phyloP scores from a whole-genome alignment of 2,113 vertebrate species.

The Bubo scandiacus region DNA sequence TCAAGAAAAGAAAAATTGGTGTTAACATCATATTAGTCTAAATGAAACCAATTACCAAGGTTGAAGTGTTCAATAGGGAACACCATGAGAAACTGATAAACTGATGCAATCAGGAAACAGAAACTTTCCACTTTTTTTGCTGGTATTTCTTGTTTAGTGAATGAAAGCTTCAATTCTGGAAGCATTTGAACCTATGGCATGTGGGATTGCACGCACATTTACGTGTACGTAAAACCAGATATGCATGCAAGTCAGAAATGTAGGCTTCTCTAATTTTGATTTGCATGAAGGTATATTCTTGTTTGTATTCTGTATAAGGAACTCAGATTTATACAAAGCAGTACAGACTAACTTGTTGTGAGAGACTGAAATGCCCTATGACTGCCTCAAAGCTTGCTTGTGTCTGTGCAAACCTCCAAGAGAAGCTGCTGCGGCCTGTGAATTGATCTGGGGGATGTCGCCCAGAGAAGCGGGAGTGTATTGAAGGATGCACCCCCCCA shows the following conservation, averaged over 20 bases:
- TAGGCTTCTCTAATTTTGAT: not conserved
- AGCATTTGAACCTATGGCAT: not conserved
- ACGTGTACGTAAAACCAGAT: not conserved
- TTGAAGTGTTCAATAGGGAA: not conserved
- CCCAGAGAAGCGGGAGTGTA: no score
- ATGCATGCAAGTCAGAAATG: not conserved
- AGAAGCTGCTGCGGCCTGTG: no score
- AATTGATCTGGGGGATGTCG: no score
- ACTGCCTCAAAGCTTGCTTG: no score
- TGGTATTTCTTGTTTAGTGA: not conserved
- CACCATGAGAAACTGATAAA: accelerated
- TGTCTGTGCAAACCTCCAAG: no score
- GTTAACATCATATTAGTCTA: not conserved
- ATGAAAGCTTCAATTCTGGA: not conserved
- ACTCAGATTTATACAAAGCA: not conserved
- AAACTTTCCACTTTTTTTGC: not conserved
- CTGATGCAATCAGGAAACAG: not conserved
- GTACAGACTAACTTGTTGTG: not conserved
- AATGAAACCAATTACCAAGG: not conserved
- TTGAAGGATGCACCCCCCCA: no score
- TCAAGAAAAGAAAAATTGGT: not conserved
- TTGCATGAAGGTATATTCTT: not conserved
- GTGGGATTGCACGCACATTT: not conserved
- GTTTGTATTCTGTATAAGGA: not conserved
- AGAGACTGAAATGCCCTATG: no score